Evolutionary conservation across 64 coral and sea anemone genomes (phyloP).

Genomic region (Dendrophyllia cribrosa): DNA sequence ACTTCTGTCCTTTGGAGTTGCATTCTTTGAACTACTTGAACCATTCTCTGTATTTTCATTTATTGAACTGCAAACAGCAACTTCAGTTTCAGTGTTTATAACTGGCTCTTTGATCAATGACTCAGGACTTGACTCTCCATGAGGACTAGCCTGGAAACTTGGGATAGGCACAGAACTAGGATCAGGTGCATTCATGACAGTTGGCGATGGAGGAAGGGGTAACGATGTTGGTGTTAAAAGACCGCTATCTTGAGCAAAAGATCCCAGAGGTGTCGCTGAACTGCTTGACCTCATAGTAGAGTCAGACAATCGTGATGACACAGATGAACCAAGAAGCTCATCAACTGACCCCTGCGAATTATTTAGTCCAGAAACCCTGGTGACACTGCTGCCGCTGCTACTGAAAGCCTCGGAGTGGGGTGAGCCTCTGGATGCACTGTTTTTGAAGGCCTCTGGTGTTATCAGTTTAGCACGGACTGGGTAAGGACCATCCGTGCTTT

Average conservation of each 20-base stretch:
- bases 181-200: constrained; percentile 44
- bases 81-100: not conserved
- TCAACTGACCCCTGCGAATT: constrained; percentile 68
- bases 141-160: constrained; percentile 75
- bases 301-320: constrained; percentile 78
- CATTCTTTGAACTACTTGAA: not conserved
- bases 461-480: constrained; percentile 74
- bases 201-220: constrained; percentile 72
- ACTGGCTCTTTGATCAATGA: not conserved
- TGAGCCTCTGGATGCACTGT: not conserved
- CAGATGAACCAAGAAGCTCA: constrained; percentile 52
- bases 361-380: constrained; percentile 71
- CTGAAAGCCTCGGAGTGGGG: constrained; percentile 46
- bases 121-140: not conserved
- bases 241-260: constrained; percentile 36
- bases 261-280: constrained; percentile 71
- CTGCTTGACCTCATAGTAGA: constrained; percentile 76
- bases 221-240: constrained; percentile 70
- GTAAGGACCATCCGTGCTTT: constrained; percentile 27
- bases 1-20: constrained; percentile 2
- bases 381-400: constrained; percentile 83
- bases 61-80: not conserved
- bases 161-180: constrained; percentile 75
- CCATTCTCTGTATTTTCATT: constrained; percentile 1
- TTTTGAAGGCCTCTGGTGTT: constrained; percentile 88